phyloP scores from a whole-genome alignment of 2,797 vertebrate genomes.

The Falco peregrinus region DNA sequence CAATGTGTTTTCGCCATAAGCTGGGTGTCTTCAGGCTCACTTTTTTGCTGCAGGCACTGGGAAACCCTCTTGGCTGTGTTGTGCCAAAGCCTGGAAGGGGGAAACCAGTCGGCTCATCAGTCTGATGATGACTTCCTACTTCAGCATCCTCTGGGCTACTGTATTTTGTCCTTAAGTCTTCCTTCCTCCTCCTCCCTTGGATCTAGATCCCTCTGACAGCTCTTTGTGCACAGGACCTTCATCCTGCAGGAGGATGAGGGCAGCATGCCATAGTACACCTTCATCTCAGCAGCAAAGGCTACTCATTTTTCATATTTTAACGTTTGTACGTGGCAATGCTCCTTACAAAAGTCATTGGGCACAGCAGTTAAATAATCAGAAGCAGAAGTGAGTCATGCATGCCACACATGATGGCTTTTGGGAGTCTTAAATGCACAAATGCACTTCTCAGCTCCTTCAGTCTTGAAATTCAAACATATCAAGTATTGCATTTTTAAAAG shows the following conservation, averaged over 20 bases:
- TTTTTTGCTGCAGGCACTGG: not conserved
- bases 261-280: not conserved
- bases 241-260: not conserved
- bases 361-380: not conserved
- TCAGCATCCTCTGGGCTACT: not conserved
- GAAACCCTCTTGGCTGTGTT: not conserved
- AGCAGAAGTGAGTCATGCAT: conserved; percentile 25
- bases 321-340: not conserved
- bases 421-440: not conserved
- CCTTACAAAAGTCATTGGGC: not conserved
- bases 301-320: not conserved
- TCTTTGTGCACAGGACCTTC: not conserved
- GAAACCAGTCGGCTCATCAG: not conserved
- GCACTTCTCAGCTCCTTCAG: conserved; percentile 22
- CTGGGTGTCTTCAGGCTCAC: not conserved
- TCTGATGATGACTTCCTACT: not conserved
- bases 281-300: not conserved
- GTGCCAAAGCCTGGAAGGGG: not conserved
- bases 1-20: not conserved
- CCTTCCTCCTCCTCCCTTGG: not conserved
- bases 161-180: not conserved
- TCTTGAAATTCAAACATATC: conserved; percentile 59
- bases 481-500: conserved; percentile 85
- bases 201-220: not conserved
- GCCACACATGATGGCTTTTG: not conserved